phyloP scores from a whole-genome alignment of 2,113 vertebrate species.

The Vombatus ursinus region DNA sequence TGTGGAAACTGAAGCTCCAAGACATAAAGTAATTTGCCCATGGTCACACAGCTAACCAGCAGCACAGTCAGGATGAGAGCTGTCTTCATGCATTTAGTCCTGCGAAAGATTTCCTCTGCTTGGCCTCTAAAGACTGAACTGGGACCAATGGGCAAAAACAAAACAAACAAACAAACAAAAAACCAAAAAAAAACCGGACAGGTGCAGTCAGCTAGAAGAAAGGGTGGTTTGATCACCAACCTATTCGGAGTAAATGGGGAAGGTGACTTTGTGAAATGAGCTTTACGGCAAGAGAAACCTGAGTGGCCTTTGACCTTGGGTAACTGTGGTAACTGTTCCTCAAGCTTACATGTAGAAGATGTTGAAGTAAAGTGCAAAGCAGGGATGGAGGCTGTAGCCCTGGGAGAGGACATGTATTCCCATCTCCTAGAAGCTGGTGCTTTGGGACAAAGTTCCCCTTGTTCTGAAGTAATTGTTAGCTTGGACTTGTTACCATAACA shows the following conservation, averaged over 20 bases:
- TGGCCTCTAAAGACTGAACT: background rate
- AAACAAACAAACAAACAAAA: too few species aligned
- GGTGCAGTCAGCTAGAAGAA: background rate
- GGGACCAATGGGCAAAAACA: background rate
- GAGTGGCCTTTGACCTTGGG: background rate
- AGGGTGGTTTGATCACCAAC: background rate
- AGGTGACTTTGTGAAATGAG: background rate
- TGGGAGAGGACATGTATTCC: background rate
- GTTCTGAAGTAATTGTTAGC: background rate
- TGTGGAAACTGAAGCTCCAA: background rate
- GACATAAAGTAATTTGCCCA: background rate
- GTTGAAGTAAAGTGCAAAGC: background rate
- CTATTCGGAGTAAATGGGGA: background rate
- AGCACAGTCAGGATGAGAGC: background rate
- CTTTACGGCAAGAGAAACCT: background rate
- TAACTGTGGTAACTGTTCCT: background rate
- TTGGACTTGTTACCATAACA: background rate
- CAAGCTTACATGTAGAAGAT: background rate
- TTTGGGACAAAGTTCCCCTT: background rate
- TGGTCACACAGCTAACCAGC: background rate
- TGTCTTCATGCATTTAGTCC: background rate
- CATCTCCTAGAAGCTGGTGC: background rate
- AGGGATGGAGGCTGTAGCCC: background rate
- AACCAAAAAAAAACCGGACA: background rate
- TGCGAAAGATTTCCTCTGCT: background rate